Base-by-base conservation (phyloP, 1,140 invertebrate species). In the Caenorhabditis briggsae region DNA sequence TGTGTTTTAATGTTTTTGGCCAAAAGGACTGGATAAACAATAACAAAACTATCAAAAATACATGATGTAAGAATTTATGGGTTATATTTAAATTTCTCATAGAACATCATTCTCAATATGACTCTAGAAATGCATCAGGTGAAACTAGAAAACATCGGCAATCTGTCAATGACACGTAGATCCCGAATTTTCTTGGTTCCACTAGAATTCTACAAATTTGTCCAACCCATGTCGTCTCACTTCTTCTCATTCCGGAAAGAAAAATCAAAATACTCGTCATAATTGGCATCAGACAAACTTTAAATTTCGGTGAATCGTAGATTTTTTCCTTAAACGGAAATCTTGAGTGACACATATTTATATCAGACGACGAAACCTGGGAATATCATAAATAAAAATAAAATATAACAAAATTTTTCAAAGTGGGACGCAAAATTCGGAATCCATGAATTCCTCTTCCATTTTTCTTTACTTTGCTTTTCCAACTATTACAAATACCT, bases 401-500 rank as follows among this genome's bases (percentile, higher is more conserved):
- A 25, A 64, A 64, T 33, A n/a, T 64, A 65, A 41, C 41, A 14
- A 11, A 70, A 70, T 46, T n/a, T 53, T 2, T 16, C 2, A 16
- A 53, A 53, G 9, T 14, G 16, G 2, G n/a, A n/a, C 8, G 56
- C 5, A 33, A 61, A 25, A 58, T 58, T 14, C 8, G 12, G 7
- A 61, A 25, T 11, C 25, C 9, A 61, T 33, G 25, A 12, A 61
- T 25, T 25, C 23, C 20, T 12, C 9, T 20, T 8, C 56, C 11
- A 25, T 20, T 78, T 50, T 78, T 78, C 12, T 8, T 78, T 78
- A 50, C 70, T 78, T 46, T 53, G 70, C 70, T 23, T 50, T 50
- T 78, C 46, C 70, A 78, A 70, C 64, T 70, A 70, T 70, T 70
- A 43, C 33, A 70, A 70, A 70, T 70, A 46, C 64, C 33, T 43